A percentile compares a stretch with the other conserved stretches of the same genome.
Conservation (phyloP, 2,797 vertebrate species). For the Clarias laeviceps region DNA sequence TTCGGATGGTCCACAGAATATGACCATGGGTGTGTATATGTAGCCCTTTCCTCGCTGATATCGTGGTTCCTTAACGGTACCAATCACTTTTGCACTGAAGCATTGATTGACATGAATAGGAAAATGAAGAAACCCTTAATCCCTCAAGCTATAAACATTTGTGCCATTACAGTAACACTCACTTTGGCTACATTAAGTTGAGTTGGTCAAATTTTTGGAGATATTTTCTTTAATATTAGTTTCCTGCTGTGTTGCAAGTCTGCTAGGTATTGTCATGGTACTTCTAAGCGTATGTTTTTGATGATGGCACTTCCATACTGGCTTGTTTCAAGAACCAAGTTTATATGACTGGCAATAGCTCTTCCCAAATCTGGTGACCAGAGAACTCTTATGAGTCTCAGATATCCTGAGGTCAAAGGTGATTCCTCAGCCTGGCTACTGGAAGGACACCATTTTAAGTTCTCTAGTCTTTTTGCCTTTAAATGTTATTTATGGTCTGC, state of each 20-base stretch:
- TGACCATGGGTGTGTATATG: background rate
- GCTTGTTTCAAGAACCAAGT: conserved; percentile 63
- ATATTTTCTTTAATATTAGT: background rate
- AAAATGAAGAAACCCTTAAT: conserved; percentile 69
- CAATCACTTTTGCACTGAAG: conserved; percentile 67
- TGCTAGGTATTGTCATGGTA: conserved; percentile 14
- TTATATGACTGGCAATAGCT: conserved; percentile 74
- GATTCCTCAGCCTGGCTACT: conserved; percentile 28
- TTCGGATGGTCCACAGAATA: background rate
- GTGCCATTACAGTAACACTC: conserved; percentile 23
- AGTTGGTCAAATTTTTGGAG: conserved; percentile 25
- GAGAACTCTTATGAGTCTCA: conserved; percentile 67
- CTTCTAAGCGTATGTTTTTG: background rate
- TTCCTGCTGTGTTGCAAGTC: background rate
- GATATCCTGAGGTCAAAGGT: conserved; percentile 19
- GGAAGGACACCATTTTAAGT: conserved; percentile 25
- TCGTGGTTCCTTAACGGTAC: conserved; percentile 37
- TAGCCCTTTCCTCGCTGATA: conserved; percentile 3
- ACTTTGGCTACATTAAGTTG: conserved; percentile 26
- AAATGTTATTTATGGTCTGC: conserved; percentile 44
- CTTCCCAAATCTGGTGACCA: conserved; percentile 71
- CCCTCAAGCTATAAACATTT: conserved; percentile 54
- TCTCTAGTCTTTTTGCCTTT: conserved; percentile 43
- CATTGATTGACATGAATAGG: conserved; percentile 72
- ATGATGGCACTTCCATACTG: conserved; percentile 7